These are phyloP conservation scores for Chrosomus eos DNA, from an alignment of 2,797 vertebrate species.

Conservation along the genomic window DNA sequence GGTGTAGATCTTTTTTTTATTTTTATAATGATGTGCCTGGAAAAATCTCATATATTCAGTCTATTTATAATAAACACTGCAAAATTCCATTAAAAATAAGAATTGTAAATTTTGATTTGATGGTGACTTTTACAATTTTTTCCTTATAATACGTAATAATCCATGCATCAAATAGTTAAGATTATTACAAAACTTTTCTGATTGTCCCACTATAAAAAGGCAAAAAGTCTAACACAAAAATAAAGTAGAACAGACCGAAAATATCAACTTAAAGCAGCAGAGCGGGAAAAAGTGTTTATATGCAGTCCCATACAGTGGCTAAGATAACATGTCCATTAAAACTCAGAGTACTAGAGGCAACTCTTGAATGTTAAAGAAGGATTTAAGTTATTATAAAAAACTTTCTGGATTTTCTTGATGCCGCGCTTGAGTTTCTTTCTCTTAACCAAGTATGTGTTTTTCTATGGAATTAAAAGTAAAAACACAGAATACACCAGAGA, in stretches of 20 bases:
- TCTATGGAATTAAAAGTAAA: neutral
- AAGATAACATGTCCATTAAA: neutral
- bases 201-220: neutral
- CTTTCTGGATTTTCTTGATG: neutral
- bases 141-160: neutral
- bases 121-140: neutral
- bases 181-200: neutral
- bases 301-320: neutral
- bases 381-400: constrained; percentile 3
- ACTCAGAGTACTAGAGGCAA: neutral
- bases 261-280: neutral
- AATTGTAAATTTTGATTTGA: no score
- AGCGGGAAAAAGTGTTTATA: neutral
- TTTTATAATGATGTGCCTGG: neutral
- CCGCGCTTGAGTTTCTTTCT: neutral
- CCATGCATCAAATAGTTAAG: neutral
- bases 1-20: no score
- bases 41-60: neutral
- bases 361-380: neutral
- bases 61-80: neutral
- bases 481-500: neutral
- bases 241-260: neutral
- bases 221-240: neutral
- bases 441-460: neutral
- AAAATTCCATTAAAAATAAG: neutral